Conservation (phyloP, 2,797 vertebrate species). For the Euthynnus affinis region DNA sequence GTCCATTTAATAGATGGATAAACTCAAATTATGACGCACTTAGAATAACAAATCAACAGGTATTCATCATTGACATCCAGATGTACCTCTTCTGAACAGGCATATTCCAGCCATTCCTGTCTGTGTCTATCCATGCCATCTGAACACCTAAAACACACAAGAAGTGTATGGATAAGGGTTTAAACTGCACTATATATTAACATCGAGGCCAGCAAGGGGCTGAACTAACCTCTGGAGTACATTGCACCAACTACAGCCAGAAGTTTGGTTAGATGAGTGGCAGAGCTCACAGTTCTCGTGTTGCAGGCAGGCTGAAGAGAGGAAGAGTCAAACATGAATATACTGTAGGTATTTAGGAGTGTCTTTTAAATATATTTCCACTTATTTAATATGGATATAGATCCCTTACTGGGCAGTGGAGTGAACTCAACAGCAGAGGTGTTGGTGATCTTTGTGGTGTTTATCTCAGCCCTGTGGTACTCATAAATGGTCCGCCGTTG, state of each 20-base stretch:
- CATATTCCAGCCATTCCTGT: conserved; percentile 94
- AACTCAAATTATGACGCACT: background rate
- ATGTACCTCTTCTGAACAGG: conserved; percentile 90
- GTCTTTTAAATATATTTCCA: background rate
- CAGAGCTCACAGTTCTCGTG: conserved; percentile 91
- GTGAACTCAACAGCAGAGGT: conserved; percentile 91
- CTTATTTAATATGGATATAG: background rate
- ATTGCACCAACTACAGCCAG: conserved; percentile 95
- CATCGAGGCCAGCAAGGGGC: background rate
- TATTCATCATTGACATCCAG: background rate
- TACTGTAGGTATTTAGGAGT: background rate
- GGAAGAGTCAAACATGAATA: background rate
- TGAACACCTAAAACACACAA: conserved; percentile 88
- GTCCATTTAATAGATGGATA: conserved; percentile 9
- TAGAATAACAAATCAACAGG: conserved; percentile 10
- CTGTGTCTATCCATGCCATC: conserved; percentile 96
- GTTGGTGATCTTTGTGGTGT: conserved; percentile 88
- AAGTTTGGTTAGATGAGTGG: conserved; percentile 86
- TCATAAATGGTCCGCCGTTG: conserved; percentile 90
- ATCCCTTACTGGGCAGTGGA: conserved; percentile 91
- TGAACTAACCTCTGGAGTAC: conserved; percentile 92
- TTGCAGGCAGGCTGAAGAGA: conserved; percentile 90
- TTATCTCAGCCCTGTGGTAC: conserved; percentile 93
- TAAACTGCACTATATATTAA: background rate
- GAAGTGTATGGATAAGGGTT: background rate